Evolutionary conservation across 2,797 vertebrate species (phyloP), one percentile per base, ranked within the genome.

Genomic region (Falco cherrug): DNA sequence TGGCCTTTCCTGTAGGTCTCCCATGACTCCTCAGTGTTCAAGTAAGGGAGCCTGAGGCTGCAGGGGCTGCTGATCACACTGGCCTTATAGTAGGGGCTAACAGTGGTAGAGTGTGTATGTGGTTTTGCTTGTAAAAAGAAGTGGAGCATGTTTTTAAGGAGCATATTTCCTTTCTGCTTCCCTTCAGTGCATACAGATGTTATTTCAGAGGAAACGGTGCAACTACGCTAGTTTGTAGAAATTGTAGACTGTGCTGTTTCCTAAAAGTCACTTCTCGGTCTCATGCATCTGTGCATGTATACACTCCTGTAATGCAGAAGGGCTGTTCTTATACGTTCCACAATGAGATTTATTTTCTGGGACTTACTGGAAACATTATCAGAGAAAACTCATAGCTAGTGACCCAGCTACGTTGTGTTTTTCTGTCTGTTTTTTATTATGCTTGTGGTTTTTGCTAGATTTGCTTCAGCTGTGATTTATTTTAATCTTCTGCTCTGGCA

Each of bases 361-460:
- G 79, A 69, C 81, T 96, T 94, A 59, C 90, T 88, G 71, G 95
- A 94, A 97, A 87, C 92, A 59, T 50, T 90, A 91, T 63, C 54
- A 76, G 73, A 68, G 74, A 88, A 79, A 94, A 47, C 73, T 94
- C 56, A 1, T 94, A 95, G 96, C 91, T 84, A 45, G 90, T 51
- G 37, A 91, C 92, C 86, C 91, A 88, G 82, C 90, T 68, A 41
- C 1, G 13, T 57, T 95, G 95, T 81, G 90, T 94, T 98, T 97
- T 96, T 91, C 92, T 94, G 93, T 95, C 95, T 97, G 95, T 11
- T 84, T 97, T 97, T 96, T 96, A 96, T 98, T 98, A 97, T 75
- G 61, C 89, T 81, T 95, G 90, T 59, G 47, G 96, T 96, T 97
- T 97, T 90, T 86, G 25, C 22, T 86, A 86, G 76, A 84, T 91